Evolutionary conservation across 2,888 invertebrate species (phyloP), one percentile per base, ranked within the genome.

Genomic region (Teleiodes luculella): DNA sequence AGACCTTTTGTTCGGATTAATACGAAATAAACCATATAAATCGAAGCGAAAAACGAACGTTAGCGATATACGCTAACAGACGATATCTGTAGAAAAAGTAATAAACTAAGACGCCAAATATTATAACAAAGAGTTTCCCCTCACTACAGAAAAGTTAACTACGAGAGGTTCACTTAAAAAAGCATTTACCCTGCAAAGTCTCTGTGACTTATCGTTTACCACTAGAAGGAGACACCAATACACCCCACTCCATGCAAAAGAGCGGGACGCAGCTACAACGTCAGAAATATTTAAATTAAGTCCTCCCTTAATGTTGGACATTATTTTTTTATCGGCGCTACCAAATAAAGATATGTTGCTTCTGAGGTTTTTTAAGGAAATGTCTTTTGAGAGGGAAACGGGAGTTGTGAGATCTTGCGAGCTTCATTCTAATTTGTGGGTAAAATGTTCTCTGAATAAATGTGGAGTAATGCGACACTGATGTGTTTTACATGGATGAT

Each of bases 231-330:
- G 80, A 82, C 35, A 58, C 63, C 41, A 16, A 31, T 61, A 76
- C 57, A 52, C 35, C 35, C 5, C 35, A 47, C 7, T 3, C 1
- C 1, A 0, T 0, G 20, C 54, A 71, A 36, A 52, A 8, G 59
- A 80, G 57, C 51, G 69, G 62, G 82, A 79, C 33, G 55, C 63
- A 20, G 47, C 54, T 57, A 64, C 20, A 67, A 65, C 70, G 69
- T 64, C 76, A 78, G 75, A 80, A 85, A 86, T 86, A 87, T 88
- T 87, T 85, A 87, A 88, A 88, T 87, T 85, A 86, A 85, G 84
- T 79, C 77, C 78, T 80, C 73, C 78, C 77, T 79, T 85, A 86
- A 87, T 86, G 86, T 86, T 53, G 67, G 75, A 83, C 86, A 85
- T 88, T 87, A 87, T 87, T 86, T 88, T 87, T 88, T 88, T 88